Percentiles rank a stretch among this genome's conserved stretches.
phyloP scores from a whole-genome alignment of 2,888 invertebrate genomes.

The Aphidius colemani region DNA sequence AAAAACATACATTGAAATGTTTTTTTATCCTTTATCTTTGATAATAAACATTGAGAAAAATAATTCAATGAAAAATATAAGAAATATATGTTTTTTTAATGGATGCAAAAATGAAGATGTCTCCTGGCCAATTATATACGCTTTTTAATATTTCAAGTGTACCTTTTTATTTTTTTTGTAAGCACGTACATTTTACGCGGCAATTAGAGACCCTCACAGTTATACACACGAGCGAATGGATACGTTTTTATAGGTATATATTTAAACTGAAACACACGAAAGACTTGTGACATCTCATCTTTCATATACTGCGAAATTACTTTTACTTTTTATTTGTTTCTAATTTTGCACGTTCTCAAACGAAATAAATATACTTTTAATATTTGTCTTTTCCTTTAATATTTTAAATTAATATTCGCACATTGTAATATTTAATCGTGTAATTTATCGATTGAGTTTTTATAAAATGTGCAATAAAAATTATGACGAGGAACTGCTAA shows the following conservation, averaged over 20 bases:
- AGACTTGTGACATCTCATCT: constrained; percentile 24
- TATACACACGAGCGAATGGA: neutral
- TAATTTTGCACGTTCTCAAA: neutral
- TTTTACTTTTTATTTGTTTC: constrained; percentile 6
- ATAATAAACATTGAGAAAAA: neutral
- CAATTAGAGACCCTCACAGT: constrained; percentile 19
- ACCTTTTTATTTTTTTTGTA: constrained; percentile 1
- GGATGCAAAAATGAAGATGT: constrained; percentile 24
- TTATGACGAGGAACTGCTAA: no score
- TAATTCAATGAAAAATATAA: neutral
- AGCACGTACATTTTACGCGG: constrained; percentile 20
- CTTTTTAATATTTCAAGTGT: constrained; percentile 31
- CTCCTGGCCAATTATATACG: constrained; percentile 30
- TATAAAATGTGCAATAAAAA: no score
- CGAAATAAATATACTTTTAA: neutral
- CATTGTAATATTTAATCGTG: neutral
- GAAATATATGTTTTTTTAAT: neutral
- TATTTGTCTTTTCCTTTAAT: neutral
- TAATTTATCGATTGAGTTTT: no score
- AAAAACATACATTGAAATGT: neutral
- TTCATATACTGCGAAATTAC: constrained; percentile 14
- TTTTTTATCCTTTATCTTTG: constrained; percentile 17
- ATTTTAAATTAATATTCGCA: neutral
- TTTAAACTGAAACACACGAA: neutral
- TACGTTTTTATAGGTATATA: constrained; percentile 2